Base-by-base conservation (phyloP, 2,888 invertebrate genomes). In the Epistrophe eligans region DNA sequence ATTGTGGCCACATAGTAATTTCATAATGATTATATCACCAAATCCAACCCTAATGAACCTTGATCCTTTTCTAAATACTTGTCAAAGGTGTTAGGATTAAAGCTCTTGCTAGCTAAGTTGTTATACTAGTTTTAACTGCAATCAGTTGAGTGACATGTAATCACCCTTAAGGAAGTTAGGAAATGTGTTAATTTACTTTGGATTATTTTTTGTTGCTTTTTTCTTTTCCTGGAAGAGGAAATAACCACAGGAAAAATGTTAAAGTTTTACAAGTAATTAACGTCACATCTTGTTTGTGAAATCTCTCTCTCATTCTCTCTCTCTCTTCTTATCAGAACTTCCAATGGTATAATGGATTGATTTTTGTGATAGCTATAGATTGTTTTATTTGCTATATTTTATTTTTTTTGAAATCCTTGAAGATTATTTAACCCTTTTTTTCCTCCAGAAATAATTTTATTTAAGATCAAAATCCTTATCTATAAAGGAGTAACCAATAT, bases 201-300 rank as follows among this genome's bases (percentile, higher is more conserved):
- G 10, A 1, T 32, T 35, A 35, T 17, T 35, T 10, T 15, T 38
- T 35, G 17, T 9, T 11, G 2, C 2, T 35, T n/a, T 2, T 17
- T 38, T 17, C 6, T 1, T 11, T n/a, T 5, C 11, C 15, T 9
- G 3, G 8, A 60, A 40, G 17, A 19, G 15, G 32, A 57, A 57
- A 5, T 9, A 15, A 19, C 19, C 10, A 17, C 38, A 13, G 58
- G n/a, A n/a, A n/a, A 19, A 40, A 19, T 19, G 40, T 19, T 19
- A 40, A 60, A 40, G 19, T 60, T 40, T 60, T 40, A 13, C 19
- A 19, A 60, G 60, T 60, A 60, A 60, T 60, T 24, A 60, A 60
- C 19, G 60, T 40, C 40, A 60, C 15, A 15, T 11, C 19, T 10
- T 19, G 19, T 60, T 9, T 40, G 13, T 7, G n/a, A 0, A 35